Evolutionary conservation across 2,888 invertebrate genomes (phyloP), one percentile per base, ranked within the genome.

Genomic region (Antheraea yamamai): DNA sequence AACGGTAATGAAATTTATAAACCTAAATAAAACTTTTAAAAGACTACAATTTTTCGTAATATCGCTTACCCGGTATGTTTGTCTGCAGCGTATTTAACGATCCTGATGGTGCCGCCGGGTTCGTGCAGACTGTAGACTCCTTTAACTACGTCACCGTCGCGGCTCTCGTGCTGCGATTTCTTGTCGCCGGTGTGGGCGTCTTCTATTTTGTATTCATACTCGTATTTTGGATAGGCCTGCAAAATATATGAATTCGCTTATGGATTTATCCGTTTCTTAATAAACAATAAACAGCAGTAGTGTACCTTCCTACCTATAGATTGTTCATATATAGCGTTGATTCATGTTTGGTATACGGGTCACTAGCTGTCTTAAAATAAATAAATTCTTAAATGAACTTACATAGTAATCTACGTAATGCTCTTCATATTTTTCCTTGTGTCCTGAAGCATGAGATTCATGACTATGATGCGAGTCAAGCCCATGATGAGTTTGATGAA

Each of bases 101-200:
- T 89, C 75, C 90, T 86, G 75, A 88, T 81, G 72, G 89, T 89
- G 16, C 89, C 89, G 14, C 89, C 88, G 39, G 90, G 81, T 74
- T 89, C 89, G 72, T 89, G 89, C 77, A 89, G 79, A 77, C 88
- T 87, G 82, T 89, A 89, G 52, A 82, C 95, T 68, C 96, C 96
- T 84, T 95, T 92, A 73, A 91, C 91, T 47, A 82, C 83, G 80
- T 96, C 95, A 16, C 96, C 96, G 82, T 95, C 95, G 51, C 94
- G 91, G 66, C 90, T 87, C 82, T 96, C 95, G 66, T 92, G 89
- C 80, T 95, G 95, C 82, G 88, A 94, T 84, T 96, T 95, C 80
- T 92, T 92, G 85, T 96, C 95, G 7, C 95, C 95, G 35, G 95
- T 95, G 78, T 95, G 95, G 2, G 91, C 92, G 79, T 95, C 96